A percentile compares a stretch with the other conserved stretches of the same genome.
These are phyloP conservation scores for Montipora efflorescens DNA, from an alignment of 64 coral and sea anemone species.

Conservation along the genomic window DNA sequence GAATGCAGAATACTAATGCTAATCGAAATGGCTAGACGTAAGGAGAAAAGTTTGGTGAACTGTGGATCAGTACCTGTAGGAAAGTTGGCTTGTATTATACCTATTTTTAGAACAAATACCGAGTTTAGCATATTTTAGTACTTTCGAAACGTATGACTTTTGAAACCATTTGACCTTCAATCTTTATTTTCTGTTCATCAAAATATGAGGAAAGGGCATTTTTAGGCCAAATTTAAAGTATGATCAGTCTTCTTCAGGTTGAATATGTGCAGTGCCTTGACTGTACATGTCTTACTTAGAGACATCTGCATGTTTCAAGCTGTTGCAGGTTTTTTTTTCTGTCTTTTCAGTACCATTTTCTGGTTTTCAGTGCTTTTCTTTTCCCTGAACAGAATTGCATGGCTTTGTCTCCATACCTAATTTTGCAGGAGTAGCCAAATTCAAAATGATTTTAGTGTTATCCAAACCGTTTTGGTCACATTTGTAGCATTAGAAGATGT, in stretches of 20 bases:
- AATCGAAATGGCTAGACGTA: background rate
- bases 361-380: background rate
- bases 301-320: slow-evolving; percentile 47
- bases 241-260: background rate
- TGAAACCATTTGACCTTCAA: slow-evolving; percentile 9
- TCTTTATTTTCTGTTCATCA: background rate
- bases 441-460: background rate
- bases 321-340: slow-evolving; percentile 2
- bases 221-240: background rate
- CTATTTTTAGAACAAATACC: slow-evolving; percentile 62
- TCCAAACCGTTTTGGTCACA: background rate
- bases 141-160: slow-evolving; percentile 3
- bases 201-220: background rate
- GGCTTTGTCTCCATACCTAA: background rate
- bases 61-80: slow-evolving; percentile 14
- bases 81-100: slow-evolving; percentile 14
- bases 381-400: background rate
- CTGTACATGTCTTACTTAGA: background rate
- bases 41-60: background rate
- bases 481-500: background rate
- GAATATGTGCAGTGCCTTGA: background rate
- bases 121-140: slow-evolving; percentile 32
- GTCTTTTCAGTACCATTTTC: slow-evolving; percentile 18
- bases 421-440: background rate
- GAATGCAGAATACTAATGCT: slow-evolving; percentile 3